Evolutionary conservation across 1,140 invertebrate species (phyloP).

Genomic region (Geopemphigus sp.): DNA sequence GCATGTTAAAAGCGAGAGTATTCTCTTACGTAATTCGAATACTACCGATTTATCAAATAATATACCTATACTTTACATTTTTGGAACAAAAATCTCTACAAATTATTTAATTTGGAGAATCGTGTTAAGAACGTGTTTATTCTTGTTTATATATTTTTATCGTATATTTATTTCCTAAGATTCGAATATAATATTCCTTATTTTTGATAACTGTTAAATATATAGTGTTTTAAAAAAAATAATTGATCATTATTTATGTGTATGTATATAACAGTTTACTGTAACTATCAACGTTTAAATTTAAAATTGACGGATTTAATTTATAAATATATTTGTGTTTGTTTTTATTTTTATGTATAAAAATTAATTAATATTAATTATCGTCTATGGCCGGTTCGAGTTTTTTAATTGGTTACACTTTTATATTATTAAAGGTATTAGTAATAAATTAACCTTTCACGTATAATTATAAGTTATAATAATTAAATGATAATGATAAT

Average conservation of each 20-base stretch:
- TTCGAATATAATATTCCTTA: not conserved
- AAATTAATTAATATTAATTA: not conserved
- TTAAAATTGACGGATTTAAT: not conserved
- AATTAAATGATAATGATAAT: not conserved
- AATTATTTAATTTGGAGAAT: not conserved
- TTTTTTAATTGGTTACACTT: not conserved
- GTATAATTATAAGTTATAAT: not conserved
- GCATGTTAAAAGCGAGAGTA: not conserved
- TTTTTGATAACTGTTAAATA: not conserved
- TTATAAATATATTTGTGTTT: not conserved
- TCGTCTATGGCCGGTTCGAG: not conserved
- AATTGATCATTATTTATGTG: not conserved
- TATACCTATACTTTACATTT: not conserved
- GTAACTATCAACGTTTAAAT: not conserved
- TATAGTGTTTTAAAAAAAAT: not conserved
- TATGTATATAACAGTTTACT: not conserved
- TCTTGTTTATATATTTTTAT: not conserved
- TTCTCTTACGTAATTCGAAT: not conserved
- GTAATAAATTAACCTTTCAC: not conserved
- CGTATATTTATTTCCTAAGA: not conserved
- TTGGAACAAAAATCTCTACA: not conserved
- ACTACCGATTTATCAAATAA: not conserved
- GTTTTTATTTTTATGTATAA: not conserved
- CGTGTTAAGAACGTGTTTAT: not conserved
- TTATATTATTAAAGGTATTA: not conserved